A percentile compares a stretch with the other conserved stretches of the same genome.
These are phyloP conservation scores for Heloderma charlesbogerti DNA, from an alignment of 2,113 vertebrate species.

Conservation along the genomic window DNA sequence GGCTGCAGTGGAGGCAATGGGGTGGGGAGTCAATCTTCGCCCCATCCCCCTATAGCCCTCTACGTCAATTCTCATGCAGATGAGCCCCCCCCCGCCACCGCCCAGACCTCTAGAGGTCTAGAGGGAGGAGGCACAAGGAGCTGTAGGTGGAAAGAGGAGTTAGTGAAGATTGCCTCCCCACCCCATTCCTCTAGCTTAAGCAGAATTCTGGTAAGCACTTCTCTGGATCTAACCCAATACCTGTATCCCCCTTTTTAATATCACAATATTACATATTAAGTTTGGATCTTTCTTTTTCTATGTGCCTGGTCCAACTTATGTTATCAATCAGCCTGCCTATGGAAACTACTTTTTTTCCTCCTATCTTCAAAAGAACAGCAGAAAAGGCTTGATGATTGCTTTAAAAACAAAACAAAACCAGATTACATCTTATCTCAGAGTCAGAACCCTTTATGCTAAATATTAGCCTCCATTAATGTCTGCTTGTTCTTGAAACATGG, in stretches of 20 bases:
- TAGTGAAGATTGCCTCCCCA: not conserved
- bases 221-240: not conserved
- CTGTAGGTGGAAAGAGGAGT: not conserved
- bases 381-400: conserved; percentile 16
- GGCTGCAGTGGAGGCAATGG: too few species aligned
- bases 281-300: not conserved
- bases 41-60: too few species aligned
- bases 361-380: conserved; percentile 26
- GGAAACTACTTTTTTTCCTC: conserved; percentile 25
- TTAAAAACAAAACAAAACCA: conserved; percentile 23
- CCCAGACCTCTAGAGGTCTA: too few species aligned
- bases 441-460: not conserved
- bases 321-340: not conserved
- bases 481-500: not conserved
- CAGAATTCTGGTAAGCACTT: not conserved
- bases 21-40: too few species aligned
- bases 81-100: too few species aligned
- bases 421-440: rapidly evolving
- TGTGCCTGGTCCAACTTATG: not conserved
- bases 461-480: not conserved
- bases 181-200: not conserved
- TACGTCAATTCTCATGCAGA: too few species aligned
- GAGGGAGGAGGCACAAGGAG: too few species aligned
- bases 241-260: not conserved
- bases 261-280: not conserved